A percentile compares a stretch with the other conserved stretches of the same genome.
Evolutionary conservation across 2,888 invertebrate genomes (phyloP).

Genomic region (Amblyjoppa proteus): DNA sequence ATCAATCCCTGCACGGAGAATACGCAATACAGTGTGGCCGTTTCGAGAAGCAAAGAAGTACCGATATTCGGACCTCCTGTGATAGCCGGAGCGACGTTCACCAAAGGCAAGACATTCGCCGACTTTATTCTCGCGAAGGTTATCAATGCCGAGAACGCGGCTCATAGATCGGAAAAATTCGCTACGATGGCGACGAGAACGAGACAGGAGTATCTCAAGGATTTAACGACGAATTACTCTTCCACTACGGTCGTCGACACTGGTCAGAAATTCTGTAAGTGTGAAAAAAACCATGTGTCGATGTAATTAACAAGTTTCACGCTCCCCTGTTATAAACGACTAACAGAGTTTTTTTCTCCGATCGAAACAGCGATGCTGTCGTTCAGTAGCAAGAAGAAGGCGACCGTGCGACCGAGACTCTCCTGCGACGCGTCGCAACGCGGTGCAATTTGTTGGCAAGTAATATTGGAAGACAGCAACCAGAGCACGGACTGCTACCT

Average conservation of each 20-base stretch:
- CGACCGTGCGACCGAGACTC: conserved; percentile 90
- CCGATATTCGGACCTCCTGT: conserved; percentile 98
- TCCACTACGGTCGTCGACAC: conserved; percentile 93
- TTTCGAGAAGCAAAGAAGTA: conserved; percentile 95
- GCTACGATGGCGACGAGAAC: conserved; percentile 98
- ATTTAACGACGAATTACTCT: conserved; percentile 94
- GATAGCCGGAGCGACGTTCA: conserved; percentile 93
- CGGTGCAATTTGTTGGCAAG: conserved; percentile 94
- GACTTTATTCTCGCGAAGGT: conserved; percentile 98
- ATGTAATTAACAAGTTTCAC: neutral
- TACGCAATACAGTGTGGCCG: conserved; percentile 93
- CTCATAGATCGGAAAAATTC: conserved; percentile 97
- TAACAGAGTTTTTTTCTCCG: neutral
- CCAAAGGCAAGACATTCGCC: conserved; percentile 96
- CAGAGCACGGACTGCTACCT: conserved; percentile 92
- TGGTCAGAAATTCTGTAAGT: conserved; percentile 95
- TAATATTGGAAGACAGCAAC: conserved; percentile 90
- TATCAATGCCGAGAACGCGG: conserved; percentile 98
- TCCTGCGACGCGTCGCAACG: conserved; percentile 90
- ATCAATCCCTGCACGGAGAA: conserved; percentile 96
- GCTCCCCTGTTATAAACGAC: neutral
- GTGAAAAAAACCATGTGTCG: neutral
- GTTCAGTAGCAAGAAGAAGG: conserved; percentile 92
- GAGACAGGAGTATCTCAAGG: conserved; percentile 97
- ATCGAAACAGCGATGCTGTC: conserved; percentile 89